Conservation (phyloP, 2,113 vertebrate species). For the Pituophis catenifer region DNA sequence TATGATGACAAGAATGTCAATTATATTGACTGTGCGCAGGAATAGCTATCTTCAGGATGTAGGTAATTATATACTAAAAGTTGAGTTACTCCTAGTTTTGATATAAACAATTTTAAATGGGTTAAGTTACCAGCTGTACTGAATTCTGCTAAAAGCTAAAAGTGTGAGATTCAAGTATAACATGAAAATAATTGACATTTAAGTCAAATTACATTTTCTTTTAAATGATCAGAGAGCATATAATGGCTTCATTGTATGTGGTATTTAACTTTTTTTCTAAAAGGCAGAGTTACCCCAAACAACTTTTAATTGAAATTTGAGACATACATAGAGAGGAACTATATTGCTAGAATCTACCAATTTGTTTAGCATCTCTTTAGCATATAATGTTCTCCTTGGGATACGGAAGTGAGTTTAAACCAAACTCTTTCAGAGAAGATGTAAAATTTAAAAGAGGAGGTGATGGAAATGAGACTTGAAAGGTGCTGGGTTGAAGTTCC, state of each 20-base stretch:
- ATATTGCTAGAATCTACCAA: not conserved
- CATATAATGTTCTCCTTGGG: not conserved
- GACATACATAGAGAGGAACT: not conserved
- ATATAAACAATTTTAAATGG: not conserved
- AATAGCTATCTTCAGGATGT: slow-evolving; percentile 58
- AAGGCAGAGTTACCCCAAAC: not conserved
- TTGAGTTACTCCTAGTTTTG: not conserved
- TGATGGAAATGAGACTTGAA: not conserved
- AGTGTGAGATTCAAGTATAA: not conserved
- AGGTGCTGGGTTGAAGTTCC: not conserved
- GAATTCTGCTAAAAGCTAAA: not conserved
- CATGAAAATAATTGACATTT: not conserved
- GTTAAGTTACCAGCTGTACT: slow-evolving; percentile 7
- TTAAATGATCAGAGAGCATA: not conserved
- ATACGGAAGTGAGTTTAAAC: not conserved
- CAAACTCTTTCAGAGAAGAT: not conserved
- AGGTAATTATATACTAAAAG: slow-evolving; percentile 9
- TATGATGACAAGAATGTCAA: not conserved
- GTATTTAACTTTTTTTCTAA: not conserved
- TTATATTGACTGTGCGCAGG: not conserved
- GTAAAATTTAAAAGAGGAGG: not conserved
- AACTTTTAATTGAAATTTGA: not conserved
- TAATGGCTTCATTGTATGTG: not conserved
- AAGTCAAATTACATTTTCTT: not conserved
- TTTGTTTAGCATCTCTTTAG: not conserved